Base-by-base conservation (phyloP, 2,888 invertebrate species). In the Eretmocerus hayati region DNA sequence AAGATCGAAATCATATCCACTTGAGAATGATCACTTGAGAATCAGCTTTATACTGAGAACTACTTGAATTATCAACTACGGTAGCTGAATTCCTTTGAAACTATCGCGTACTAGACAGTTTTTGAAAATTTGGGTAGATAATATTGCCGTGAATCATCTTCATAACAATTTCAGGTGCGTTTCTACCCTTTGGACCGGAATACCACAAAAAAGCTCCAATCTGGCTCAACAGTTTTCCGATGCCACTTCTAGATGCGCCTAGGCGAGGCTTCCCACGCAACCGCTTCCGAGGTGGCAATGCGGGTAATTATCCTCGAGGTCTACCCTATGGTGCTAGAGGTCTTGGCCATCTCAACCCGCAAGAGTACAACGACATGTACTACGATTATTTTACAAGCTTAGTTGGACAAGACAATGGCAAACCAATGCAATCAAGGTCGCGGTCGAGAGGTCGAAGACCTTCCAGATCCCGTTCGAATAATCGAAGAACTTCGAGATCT, bases 381-480 rank as follows among this genome's bases (percentile, higher is more conserved):
- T 72, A 73, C 55, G 80, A 80, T 58, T 81, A 83, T 52, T 81
- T 81, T 56, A 78, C 80, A 42, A 80, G 76, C 59, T 71, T 83
- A 30, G 73, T 79, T 0, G 77, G 79, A 38, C 73, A 77, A 35
- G 77, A 79, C 42, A 70, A 73, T 19, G 63, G 61, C 36, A 62
- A 62, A 4, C 57, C 64, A 39, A 64, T 57, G 46, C 11, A 16
- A 2, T 45, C 66, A 65, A 3, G 69, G 64, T 41, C 66, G 65
- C 31, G 59, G 54, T 23, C 56, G 54, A 53, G 53, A 20, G 59
- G 56, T 30, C 57, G 60, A 22, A 60, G 61, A 2, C 52, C 58
- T 9, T 56, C 59, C 6, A 56, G 56, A 47, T 58, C 58, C 2
- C 52, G 44, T 37, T 54, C 55, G 9, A 36, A 13, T 8, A 11